These are phyloP conservation scores for Trichonephila inaurata DNA, from an alignment of 1,140 invertebrate species.

Conservation along the genomic window DNA sequence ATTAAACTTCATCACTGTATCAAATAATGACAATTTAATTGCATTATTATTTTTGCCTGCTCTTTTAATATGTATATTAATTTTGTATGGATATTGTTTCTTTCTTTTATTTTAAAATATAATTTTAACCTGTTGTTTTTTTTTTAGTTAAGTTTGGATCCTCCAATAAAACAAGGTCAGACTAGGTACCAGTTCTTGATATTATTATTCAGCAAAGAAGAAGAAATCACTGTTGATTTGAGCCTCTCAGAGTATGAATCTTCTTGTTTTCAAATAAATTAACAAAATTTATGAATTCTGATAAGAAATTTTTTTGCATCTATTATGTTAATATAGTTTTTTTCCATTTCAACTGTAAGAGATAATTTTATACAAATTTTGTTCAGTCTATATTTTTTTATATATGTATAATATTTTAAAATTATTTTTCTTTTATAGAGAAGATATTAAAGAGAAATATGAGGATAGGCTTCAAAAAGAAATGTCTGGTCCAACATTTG, in stretches of 20 bases:
- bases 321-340: neutral
- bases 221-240: conserved; percentile 96
- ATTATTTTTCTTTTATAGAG: conserved; percentile 82
- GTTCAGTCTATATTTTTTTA: neutral
- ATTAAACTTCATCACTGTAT: no score
- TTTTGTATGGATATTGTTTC: neutral
- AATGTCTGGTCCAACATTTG: conserved; percentile 94
- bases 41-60: no score
- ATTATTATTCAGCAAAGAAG: conserved; percentile 92
- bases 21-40: no score
- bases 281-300: no score
- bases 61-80: neutral
- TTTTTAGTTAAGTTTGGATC: conserved; percentile 91
- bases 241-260: conserved; percentile 90
- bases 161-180: conserved; percentile 99
- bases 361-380: neutral
- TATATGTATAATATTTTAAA: neutral
- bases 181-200: conserved; percentile 97
- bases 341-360: no score
- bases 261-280: neutral
- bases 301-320: neutral
- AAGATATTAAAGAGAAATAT: conserved; percentile 96
- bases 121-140: neutral
- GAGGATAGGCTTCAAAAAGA: conserved; percentile 96
- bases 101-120: neutral